These are phyloP conservation scores for Drosophila mettleri DNA, from an alignment of 2,888 invertebrate genomes.

Conservation along the genomic window DNA sequence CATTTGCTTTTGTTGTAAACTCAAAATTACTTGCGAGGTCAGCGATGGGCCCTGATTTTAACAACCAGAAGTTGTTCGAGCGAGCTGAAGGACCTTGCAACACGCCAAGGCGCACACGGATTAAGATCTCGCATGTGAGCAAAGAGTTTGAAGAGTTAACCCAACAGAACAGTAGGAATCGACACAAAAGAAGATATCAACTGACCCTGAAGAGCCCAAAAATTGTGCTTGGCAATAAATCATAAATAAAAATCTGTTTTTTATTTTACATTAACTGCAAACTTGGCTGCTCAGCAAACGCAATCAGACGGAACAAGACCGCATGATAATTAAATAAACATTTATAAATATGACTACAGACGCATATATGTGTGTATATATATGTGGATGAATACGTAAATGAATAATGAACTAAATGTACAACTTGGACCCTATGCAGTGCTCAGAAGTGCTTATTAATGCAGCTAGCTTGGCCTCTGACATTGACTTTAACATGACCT, in stretches of 20 bases:
- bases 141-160: slow-evolving; percentile 17
- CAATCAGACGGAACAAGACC: slow-evolving; percentile 53
- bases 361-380: background rate
- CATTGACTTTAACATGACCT: slow-evolving; percentile 72
- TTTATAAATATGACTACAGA: slow-evolving; percentile 34
- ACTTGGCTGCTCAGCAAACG: slow-evolving; percentile 31
- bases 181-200: slow-evolving; percentile 24
- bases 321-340: slow-evolving; percentile 56
- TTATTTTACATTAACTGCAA: slow-evolving; percentile 49
- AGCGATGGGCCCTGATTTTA: slow-evolving; percentile 58
- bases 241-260: slow-evolving; percentile 44
- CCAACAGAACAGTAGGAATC: slow-evolving; percentile 24
- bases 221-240: slow-evolving; percentile 61
- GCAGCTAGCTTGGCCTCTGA: slow-evolving; percentile 41
- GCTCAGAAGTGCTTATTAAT: slow-evolving; percentile 48
- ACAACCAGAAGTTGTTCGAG: slow-evolving; percentile 27
- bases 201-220: slow-evolving; percentile 44
- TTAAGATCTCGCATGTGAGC: slow-evolving; percentile 53
- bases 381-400: slow-evolving; percentile 14
- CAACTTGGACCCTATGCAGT: slow-evolving; percentile 11
- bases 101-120: slow-evolving; percentile 40
- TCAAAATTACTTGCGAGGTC: slow-evolving; percentile 58
- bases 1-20: slow-evolving; percentile 11
- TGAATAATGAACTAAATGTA: slow-evolving; percentile 28
- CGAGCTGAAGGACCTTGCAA: slow-evolving; percentile 56